These are phyloP conservation scores for Rhingia campestris DNA, from an alignment of 2,888 invertebrate genomes.

Conservation along the genomic window DNA sequence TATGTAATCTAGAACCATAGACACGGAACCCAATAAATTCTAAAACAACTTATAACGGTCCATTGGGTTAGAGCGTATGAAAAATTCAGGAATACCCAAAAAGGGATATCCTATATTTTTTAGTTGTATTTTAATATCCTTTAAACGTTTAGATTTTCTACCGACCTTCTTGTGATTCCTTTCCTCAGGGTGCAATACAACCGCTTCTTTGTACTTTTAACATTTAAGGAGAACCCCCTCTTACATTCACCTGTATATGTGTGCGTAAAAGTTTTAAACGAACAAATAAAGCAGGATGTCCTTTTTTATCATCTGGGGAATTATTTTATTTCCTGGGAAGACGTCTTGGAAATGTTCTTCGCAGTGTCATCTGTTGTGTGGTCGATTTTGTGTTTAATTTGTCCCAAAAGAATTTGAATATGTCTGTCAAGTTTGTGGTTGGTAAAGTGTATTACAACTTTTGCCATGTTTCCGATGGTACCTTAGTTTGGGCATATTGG, in stretches of 20 bases:
- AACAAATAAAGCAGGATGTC: slow-evolving; percentile 5
- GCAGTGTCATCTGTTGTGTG: background rate
- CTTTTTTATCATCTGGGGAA: slow-evolving; percentile 16
- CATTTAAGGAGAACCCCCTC: slow-evolving; percentile 16
- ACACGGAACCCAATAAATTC: slow-evolving; percentile 2
- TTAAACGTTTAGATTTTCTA: slow-evolving; percentile 42
- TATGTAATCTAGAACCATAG: slow-evolving; percentile 16
- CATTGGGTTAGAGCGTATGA: slow-evolving; percentile 17
- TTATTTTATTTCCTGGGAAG: background rate
- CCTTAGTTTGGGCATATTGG: background rate
- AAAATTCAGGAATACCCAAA: slow-evolving; percentile 30
- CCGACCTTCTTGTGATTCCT: slow-evolving; percentile 4
- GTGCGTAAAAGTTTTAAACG: slow-evolving; percentile 8
- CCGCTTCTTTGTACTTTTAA: background rate
- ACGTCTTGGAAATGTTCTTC: background rate
- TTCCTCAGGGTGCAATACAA: slow-evolving; percentile 36
- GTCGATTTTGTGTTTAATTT: slow-evolving; percentile 22
- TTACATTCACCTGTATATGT: slow-evolving; percentile 13
- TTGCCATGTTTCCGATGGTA: background rate
- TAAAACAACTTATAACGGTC: slow-evolving; percentile 9
- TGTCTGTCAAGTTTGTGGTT: slow-evolving; percentile 7
- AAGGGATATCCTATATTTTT: background rate
- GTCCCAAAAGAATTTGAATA: slow-evolving; percentile 28
- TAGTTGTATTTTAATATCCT: slow-evolving; percentile 5
- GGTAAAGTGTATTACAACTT: background rate